Evolutionary conservation across 2,797 vertebrate species (phyloP), one percentile per base, ranked within the genome.

Genomic region (Sebastes melanostomus): DNA sequence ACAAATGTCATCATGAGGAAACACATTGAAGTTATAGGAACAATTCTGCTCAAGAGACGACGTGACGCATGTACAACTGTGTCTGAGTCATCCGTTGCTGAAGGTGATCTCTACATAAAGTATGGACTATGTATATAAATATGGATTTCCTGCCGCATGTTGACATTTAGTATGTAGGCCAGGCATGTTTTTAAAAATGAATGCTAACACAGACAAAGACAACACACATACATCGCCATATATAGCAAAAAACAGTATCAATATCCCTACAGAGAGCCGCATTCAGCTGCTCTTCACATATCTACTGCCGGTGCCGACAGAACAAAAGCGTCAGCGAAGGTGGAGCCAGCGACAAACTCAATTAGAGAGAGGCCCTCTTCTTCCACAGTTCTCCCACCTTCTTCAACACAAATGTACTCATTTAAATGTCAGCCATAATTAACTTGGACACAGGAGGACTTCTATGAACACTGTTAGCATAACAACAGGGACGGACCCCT

Each of bases 371-470:
- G 90, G 90, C 93, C 91, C 88, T 86, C 83, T 84, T 89, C 92
- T 86, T 90, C 88, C 85, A 25, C 88, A 85, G 85, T 88, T 89
- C 84, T 78, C 82, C 86, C 85, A 89, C 82, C 86, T 84, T 91
- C 88, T 80, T 80, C 83, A 87, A 85, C 89, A 93, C 90, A 91
- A 94, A 92, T 90, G 90, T 82, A 86, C 90, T 94, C 92, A 93
- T 95, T 95, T 95, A 95, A 96, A 96, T 95, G 94, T 95, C 94
- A 94, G 78, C 88, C 87, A 68, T 94, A 95, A 96, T 96, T 96
- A 96, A 94, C 89, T 94, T 83, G 86, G 90, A 93, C 80, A 80
- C 81, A 92, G 82, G 82, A 83, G 86, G 87, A 92, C 89, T 89
- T 80, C 87, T 93, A 83, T 66, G 77, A 92, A 93, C 85, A 88